Base-by-base conservation (phyloP, 1,140 invertebrate genomes). In the Campoletis sonorensis region DNA sequence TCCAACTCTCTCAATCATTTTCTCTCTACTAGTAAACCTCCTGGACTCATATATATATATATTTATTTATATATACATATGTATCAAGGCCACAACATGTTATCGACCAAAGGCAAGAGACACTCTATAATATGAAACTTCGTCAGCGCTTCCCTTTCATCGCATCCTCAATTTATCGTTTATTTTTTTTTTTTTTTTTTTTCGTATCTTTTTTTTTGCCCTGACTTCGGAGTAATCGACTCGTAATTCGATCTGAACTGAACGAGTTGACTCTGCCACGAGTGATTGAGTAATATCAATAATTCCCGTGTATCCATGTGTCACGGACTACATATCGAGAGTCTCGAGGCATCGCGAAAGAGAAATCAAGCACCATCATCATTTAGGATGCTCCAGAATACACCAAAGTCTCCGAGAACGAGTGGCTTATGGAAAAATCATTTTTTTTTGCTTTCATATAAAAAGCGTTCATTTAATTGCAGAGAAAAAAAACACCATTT, bases 261-360 rank as follows among this genome's bases (percentile, higher is more conserved):
- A 58, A 58, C 18, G 54, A 58, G 54, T 23, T 58, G 15, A 58
- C 21, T n/a, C 54, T 21, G 54, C 54, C 54, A 58, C 54, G 54
- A 58, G 54, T 58, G 54, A 58, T 58, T 58, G 54, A 58, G 54
- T 21, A 58, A 58, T 58, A 58, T 45, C 40, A 45, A 45, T 45
- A 45, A 58, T 23, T 23, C 54, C 18, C 54, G 54, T 58, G 54
- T 58, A 58, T 58, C 54, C 18, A 11, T 45, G 54, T 58, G 18
- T n/a, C 21, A 58, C 54, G 54, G 54, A 58, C 54, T 58, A 58
- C 21, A n/a, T 45, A 45, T 45, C 1, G 54, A 58, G 54, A 18
- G 54, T 58, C 54, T 58, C 54, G 54, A 58, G 54, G 21, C 18
- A 23, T 23, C 21, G 21, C 54, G 8, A 33, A 33, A 45, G 54